Evolutionary conservation across 2,113 vertebrate species (phyloP).

Genomic region (Sturnus vulgaris): DNA sequence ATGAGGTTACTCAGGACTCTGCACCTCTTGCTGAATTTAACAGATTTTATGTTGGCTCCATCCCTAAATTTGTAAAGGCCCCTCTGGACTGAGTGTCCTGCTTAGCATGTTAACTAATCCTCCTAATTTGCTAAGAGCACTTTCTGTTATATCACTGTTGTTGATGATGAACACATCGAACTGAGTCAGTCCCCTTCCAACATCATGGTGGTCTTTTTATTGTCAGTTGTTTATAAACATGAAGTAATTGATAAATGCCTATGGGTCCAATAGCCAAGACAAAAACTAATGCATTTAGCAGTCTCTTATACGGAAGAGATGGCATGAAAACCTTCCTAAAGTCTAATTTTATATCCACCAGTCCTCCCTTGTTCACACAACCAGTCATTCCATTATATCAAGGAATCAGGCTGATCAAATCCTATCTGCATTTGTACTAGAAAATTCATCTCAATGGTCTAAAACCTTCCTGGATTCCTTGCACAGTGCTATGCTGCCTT

Average conservation of each 20-base stretch:
- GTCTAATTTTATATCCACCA: background rate
- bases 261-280: background rate
- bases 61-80: background rate
- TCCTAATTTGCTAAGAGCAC: background rate
- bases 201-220: background rate
- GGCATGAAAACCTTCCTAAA: background rate
- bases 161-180: background rate
- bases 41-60: background rate
- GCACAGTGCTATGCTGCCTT: background rate
- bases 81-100: background rate
- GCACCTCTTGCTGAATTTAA: background rate
- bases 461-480: background rate
- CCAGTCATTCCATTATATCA: background rate
- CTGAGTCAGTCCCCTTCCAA: background rate
- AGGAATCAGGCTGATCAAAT: background rate
- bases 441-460: background rate
- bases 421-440: background rate
- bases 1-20: background rate
- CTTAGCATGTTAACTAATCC: background rate
- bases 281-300: background rate
- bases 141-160: background rate
- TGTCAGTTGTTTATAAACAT: background rate
- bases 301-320: background rate
- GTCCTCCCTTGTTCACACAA: background rate
- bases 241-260: background rate